These are phyloP conservation scores for Eulacestoma nigropectus DNA, from an alignment of 2,113 vertebrate species.

Conservation along the genomic window DNA sequence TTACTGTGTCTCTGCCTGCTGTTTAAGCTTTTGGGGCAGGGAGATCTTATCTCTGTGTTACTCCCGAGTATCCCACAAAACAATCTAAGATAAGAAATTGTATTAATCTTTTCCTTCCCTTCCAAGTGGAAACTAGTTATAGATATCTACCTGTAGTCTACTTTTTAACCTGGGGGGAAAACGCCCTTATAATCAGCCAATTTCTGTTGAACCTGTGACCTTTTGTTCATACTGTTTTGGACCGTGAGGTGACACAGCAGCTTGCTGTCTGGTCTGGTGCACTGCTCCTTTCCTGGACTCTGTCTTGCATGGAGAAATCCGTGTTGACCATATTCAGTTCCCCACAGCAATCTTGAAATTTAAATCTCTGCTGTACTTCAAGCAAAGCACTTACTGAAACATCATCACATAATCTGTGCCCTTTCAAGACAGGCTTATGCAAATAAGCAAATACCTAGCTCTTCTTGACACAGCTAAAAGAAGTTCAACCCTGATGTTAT, in stretches of 20 bases:
- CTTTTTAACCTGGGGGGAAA: background rate
- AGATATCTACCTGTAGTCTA: background rate
- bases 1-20: background rate
- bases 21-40: background rate
- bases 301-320: background rate
- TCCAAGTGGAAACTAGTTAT: background rate
- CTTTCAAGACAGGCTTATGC: background rate
- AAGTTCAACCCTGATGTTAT: background rate
- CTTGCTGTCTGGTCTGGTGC: background rate
- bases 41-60: background rate
- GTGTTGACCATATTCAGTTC: background rate
- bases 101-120: background rate
- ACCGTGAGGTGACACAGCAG: background rate
- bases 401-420: background rate
- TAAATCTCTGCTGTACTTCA: background rate
- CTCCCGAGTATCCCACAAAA: background rate
- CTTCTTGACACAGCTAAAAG: background rate
- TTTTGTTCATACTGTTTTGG: background rate
- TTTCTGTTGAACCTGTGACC: background rate
- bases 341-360: background rate
- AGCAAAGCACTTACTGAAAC: background rate
- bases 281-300: background rate
- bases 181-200: background rate
- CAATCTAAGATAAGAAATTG: background rate
- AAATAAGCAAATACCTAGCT: background rate